Evolutionary conservation across 2,113 vertebrate genomes (phyloP).

Genomic region (Heptranchias perlo): DNA sequence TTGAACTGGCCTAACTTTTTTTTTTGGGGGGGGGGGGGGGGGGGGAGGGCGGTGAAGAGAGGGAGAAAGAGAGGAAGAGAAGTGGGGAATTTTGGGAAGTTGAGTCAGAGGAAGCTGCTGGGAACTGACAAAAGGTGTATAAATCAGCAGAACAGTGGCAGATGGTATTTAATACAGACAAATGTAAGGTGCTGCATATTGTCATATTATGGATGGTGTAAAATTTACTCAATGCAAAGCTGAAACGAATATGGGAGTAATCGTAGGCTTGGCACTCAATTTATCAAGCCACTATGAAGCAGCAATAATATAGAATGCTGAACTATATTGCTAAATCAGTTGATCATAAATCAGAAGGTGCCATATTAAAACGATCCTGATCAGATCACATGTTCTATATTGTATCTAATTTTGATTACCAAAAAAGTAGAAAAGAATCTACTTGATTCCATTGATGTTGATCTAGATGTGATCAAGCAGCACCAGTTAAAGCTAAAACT

Average conservation of each 20-base stretch:
- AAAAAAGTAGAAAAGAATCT: background rate
- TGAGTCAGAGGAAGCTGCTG: background rate
- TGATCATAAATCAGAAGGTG: background rate
- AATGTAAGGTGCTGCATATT: background rate
- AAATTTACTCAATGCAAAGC: background rate
- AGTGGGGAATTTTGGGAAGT: background rate
- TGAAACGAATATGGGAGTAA: background rate
- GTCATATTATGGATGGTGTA: background rate
- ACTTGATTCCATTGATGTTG: background rate
- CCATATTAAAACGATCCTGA: background rate
- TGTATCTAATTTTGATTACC: background rate
- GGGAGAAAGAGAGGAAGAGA: too few relatives aligned
- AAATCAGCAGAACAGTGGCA: constrained; percentile 2
- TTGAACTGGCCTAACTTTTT: background rate
- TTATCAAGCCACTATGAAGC: background rate
- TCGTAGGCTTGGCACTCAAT: background rate
- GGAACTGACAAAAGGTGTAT: background rate
- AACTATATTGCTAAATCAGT: background rate
- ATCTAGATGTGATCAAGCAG: background rate
- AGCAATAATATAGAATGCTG: background rate
- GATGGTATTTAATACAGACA: background rate
- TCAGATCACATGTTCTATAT: background rate
- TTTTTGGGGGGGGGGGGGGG: background rate
- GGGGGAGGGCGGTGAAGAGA: too few relatives aligned
- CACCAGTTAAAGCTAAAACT: background rate